Conservation (phyloP, 2,797 vertebrate genomes). For the Enteromius thamalakanensis region DNA sequence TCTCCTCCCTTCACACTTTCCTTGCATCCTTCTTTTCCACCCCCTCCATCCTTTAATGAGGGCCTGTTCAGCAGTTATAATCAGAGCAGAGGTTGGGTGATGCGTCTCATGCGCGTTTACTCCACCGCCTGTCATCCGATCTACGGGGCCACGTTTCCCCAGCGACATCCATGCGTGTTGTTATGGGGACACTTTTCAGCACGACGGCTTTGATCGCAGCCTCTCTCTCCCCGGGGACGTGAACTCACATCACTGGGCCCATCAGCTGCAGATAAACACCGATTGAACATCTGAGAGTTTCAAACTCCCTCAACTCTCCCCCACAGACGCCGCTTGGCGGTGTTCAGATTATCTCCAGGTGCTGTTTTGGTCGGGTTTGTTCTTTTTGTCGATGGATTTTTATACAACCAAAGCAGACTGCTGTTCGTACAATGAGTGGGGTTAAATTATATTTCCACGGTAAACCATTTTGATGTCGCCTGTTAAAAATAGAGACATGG, state of each 20-base stretch:
- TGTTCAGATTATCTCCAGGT: slow-evolving; percentile 34
- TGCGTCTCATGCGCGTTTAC: neutral
- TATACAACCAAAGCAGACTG: slow-evolving; percentile 26
- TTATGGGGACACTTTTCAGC: slow-evolving; percentile 62
- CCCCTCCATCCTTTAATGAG: slow-evolving; percentile 61
- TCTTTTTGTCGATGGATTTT: slow-evolving; percentile 26
- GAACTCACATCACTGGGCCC: slow-evolving; percentile 47
- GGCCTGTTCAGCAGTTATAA: slow-evolving; percentile 40
- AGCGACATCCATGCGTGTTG: slow-evolving; percentile 71
- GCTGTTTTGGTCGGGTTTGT: slow-evolving; percentile 46
- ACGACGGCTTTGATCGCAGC: slow-evolving; percentile 51
- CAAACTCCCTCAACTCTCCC: slow-evolving; percentile 36
- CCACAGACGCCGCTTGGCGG: neutral
- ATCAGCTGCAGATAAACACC: slow-evolving; percentile 47
- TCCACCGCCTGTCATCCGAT: slow-evolving; percentile 70
- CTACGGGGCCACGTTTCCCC: slow-evolving; percentile 64
- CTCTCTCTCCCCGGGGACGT: slow-evolving; percentile 51
- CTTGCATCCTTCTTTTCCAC: slow-evolving; percentile 11
- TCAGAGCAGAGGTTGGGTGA: slow-evolving; percentile 55
- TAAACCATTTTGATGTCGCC: slow-evolving; percentile 62
- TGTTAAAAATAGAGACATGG: slow-evolving; percentile 71
- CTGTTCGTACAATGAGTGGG: slow-evolving; percentile 26
- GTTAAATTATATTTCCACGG: slow-evolving; percentile 56
- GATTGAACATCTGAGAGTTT: slow-evolving; percentile 52
- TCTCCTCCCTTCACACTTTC: slow-evolving; percentile 57